Conservation (phyloP, 2,888 invertebrate genomes). For the Pterostichus niger region DNA sequence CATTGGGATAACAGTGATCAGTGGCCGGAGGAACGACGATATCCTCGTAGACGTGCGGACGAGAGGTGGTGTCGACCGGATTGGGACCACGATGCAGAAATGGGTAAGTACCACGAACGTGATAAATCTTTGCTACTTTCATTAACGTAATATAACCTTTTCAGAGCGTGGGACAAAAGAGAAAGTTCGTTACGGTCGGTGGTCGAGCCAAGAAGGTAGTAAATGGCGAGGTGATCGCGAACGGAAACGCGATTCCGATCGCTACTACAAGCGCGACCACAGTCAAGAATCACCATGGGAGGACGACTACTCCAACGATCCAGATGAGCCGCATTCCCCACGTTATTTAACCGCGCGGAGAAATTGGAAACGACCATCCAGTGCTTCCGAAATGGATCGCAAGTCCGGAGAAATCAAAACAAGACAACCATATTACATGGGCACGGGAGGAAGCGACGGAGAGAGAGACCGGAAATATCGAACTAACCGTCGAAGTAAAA, state of each 20-base stretch:
- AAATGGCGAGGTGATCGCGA: conserved; percentile 79
- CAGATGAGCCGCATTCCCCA: conserved; percentile 73
- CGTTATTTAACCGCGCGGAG: conserved; percentile 74
- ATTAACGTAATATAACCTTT: neutral
- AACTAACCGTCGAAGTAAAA: conserved; percentile 77
- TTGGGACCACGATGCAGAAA: conserved; percentile 79
- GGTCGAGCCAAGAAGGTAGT: conserved; percentile 52
- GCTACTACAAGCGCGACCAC: conserved; percentile 74
- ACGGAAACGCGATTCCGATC: conserved; percentile 77
- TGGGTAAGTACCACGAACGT: conserved; percentile 72
- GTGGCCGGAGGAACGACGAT: conserved; percentile 72
- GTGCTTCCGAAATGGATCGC: conserved; percentile 80
- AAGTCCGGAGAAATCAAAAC: conserved; percentile 76
- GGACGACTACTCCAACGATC: conserved; percentile 78
- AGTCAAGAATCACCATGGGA: conserved; percentile 81
- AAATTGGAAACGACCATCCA: conserved; percentile 80
- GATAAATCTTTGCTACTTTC: neutral
- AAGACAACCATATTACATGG: conserved; percentile 71
- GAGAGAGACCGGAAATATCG: conserved; percentile 80
- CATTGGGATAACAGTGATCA: conserved; percentile 72
- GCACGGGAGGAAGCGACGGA: conserved; percentile 79
- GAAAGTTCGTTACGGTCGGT: conserved; percentile 61
- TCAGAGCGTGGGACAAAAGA: conserved; percentile 55
- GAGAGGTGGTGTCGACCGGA: conserved; percentile 78
- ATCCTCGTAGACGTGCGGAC: conserved; percentile 72